Conservation (phyloP, 2,113 vertebrate genomes). For the Cercocebus atys region DNA sequence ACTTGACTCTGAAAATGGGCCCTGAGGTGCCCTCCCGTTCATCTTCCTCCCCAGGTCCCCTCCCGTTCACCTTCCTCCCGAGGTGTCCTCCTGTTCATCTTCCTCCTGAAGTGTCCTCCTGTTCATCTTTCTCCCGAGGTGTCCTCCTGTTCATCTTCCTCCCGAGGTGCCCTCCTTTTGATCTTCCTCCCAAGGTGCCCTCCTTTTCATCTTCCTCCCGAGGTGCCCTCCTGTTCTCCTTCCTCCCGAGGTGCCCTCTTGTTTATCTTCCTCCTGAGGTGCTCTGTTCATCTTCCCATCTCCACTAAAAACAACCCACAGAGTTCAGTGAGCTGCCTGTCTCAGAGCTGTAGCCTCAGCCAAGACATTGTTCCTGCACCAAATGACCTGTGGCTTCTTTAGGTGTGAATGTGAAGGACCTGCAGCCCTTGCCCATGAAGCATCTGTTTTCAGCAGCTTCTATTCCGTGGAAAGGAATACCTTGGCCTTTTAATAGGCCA, state of each 20-base stretch:
- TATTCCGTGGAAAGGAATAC: slow-evolving; percentile 26
- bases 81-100: too few relatives aligned
- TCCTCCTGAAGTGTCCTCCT: too few relatives aligned
- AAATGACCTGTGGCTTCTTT: not conserved
- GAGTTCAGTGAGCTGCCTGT: not conserved
- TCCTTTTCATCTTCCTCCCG: fast-evolving
- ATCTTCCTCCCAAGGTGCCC: too few relatives aligned
- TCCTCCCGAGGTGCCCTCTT: too few relatives aligned
- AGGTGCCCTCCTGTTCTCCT: too few relatives aligned
- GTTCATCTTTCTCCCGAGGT: fast-evolving
- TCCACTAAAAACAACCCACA: not conserved
- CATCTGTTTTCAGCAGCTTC: slow-evolving; percentile 49
- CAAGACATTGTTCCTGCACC: not conserved
- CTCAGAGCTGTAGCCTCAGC: slow-evolving; percentile 15
- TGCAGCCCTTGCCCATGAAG: slow-evolving; percentile 17
- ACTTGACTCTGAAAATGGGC: not conserved
- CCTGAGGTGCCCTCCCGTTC: too few relatives aligned
- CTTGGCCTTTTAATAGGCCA: slow-evolving; percentile 33
- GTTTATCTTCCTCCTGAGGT: not conserved
- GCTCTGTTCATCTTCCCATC: not conserved
- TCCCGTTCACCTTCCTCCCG: too few relatives aligned
- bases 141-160: too few relatives aligned
- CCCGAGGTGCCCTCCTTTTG: too few relatives aligned
- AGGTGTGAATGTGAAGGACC: slow-evolving; percentile 48
- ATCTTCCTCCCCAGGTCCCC: too few relatives aligned